phyloP scores from a whole-genome alignment of 2,797 vertebrate genomes.

The Myotis planiceps region DNA sequence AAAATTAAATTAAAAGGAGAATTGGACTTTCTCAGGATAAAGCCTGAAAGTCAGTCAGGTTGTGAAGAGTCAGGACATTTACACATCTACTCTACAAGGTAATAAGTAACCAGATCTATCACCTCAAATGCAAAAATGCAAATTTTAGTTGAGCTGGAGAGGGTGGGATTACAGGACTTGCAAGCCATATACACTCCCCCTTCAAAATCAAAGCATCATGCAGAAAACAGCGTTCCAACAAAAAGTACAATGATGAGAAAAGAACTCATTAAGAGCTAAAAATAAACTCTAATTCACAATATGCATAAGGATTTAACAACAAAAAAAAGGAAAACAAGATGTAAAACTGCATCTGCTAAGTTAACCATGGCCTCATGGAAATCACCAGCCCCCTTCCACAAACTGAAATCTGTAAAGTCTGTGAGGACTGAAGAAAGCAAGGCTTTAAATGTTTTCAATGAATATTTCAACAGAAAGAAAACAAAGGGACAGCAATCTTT shows the following conservation, averaged over 20 bases:
- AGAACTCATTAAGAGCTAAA: constrained; percentile 80
- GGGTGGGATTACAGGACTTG: not conserved
- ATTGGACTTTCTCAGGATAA: constrained; percentile 17
- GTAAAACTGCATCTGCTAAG: constrained; percentile 76
- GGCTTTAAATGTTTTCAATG: constrained; percentile 62
- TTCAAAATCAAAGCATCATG: constrained; percentile 68
- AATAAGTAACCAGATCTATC: not conserved
- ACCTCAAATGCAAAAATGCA: constrained; percentile 21
- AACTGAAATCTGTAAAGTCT: constrained; percentile 62
- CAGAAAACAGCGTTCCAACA: constrained; percentile 70
- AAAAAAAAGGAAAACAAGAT: constrained; percentile 74
- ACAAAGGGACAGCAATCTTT: constrained; percentile 44
- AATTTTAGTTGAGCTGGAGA: constrained; percentile 17
- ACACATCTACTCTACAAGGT: not conserved
- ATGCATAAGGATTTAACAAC: constrained; percentile 71
- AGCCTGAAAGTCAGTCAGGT: not conserved
- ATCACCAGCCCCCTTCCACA: not conserved
- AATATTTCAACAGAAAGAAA: constrained; percentile 70
- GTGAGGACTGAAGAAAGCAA: constrained; percentile 64
- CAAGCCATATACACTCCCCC: not conserved
- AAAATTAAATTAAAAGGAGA: not conserved
- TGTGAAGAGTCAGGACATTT: not conserved
- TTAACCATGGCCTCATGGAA: constrained; percentile 63
- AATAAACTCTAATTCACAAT: constrained; percentile 79
- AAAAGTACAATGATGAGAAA: constrained; percentile 77